phyloP scores from a whole-genome alignment of 2,113 vertebrate genomes.

The Lepisosteus osseus region DNA sequence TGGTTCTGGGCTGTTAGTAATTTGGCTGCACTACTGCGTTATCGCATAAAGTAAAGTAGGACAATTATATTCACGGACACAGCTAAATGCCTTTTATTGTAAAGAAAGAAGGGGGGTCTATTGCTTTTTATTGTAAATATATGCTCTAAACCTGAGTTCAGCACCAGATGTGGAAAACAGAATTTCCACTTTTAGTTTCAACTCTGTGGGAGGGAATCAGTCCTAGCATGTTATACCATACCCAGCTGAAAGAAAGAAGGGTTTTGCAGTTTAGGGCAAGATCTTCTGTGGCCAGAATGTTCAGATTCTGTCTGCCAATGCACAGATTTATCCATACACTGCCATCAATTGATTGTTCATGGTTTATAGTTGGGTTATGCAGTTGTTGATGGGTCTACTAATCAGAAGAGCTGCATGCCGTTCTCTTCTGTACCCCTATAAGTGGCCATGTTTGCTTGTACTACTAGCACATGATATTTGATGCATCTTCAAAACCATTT shows the following conservation, averaged over 20 bases:
- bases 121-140: constrained; percentile 30
- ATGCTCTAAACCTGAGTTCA: constrained; percentile 22
- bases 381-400: too few relatives aligned
- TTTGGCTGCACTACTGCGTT: constrained; percentile 69
- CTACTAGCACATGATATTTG: too few relatives aligned
- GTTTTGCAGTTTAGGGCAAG: background rate
- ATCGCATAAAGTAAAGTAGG: constrained; percentile 58
- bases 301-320: too few relatives aligned
- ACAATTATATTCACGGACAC: constrained; percentile 57
- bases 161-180: constrained; percentile 53
- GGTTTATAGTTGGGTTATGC: too few relatives aligned
- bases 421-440: too few relatives aligned
- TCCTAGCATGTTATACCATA: background rate
- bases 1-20: constrained; percentile 66
- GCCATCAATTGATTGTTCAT: too few relatives aligned
- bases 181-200: constrained; percentile 54
- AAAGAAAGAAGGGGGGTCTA: constrained; percentile 30
- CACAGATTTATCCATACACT: too few relatives aligned
- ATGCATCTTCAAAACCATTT: too few relatives aligned
- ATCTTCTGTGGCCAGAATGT: too few relatives aligned
- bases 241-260: constrained; percentile 1
- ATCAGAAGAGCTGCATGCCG: too few relatives aligned
- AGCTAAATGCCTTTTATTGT: constrained; percentile 56
- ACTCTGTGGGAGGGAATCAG: constrained; percentile 43
- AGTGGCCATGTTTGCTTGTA: too few relatives aligned